phyloP scores from a whole-genome alignment of 2,888 invertebrate genomes.

The Corbicula japonica region DNA sequence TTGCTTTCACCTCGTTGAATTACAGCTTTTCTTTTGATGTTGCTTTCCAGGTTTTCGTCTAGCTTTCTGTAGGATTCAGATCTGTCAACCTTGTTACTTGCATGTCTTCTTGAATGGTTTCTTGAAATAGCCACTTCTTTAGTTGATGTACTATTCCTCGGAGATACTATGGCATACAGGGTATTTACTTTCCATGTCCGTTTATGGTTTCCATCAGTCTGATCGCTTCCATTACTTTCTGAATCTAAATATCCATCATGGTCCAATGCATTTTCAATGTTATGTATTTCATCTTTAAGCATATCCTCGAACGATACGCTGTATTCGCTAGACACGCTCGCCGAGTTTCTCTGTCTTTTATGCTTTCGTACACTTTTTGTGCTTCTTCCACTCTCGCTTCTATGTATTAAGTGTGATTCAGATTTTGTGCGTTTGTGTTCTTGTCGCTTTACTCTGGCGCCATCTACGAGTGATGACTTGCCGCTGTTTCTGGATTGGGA shows the following conservation, averaged over 20 bases:
- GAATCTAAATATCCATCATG: neutral
- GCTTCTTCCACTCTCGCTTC: neutral
- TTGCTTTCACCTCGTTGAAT: too few species aligned
- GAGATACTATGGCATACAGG: constrained; percentile 32
- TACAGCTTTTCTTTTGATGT: too few species aligned
- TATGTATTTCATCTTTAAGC: constrained; percentile 26
- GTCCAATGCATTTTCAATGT: constrained; percentile 26
- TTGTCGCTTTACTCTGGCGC: constrained; percentile 2
- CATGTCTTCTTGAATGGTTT: neutral
- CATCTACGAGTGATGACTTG: too few species aligned
- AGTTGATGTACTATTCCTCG: neutral
- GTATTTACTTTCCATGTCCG: constrained; percentile 36
- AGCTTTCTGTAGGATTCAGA: constrained; percentile 11
- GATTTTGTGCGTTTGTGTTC: neutral
- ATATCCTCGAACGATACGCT: constrained; percentile 31
- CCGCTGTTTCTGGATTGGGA: constrained; percentile 14
- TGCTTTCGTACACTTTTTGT: neutral
- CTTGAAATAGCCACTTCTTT: constrained; percentile 9
- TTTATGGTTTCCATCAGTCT: neutral
- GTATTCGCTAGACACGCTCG: constrained; percentile 30
- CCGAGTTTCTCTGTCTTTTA: constrained; percentile 16
- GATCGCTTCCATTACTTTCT: constrained; percentile 5
- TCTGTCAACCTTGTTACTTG: neutral
- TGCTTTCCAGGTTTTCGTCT: too few species aligned
- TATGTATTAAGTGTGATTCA: neutral